These are phyloP conservation scores for Schizothorax lantsangensis DNA, from an alignment of 2,797 vertebrate genomes.

Conservation along the genomic window DNA sequence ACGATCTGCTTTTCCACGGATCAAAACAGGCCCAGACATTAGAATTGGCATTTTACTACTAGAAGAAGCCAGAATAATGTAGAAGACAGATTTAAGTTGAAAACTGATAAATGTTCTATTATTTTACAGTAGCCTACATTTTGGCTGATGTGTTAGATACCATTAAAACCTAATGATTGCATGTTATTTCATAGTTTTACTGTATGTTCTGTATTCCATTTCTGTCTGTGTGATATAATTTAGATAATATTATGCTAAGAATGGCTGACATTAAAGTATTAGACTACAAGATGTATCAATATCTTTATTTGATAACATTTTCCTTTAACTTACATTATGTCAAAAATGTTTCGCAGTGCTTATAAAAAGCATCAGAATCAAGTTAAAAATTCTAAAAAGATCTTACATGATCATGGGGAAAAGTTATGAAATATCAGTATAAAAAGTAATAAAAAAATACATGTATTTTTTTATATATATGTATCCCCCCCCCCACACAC, in stretches of 20 bases:
- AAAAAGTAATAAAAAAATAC: background rate
- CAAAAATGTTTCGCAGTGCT: background rate
- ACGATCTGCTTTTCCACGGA: conserved; percentile 36
- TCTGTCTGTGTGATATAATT: background rate
- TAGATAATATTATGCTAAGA: background rate
- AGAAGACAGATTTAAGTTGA: background rate
- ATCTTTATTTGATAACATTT: background rate
- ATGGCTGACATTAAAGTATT: background rate
- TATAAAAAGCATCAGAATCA: background rate
- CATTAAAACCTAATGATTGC: background rate
- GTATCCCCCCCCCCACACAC: no score
- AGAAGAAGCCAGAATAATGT: background rate
- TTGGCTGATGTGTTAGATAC: background rate
- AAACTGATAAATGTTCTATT: background rate
- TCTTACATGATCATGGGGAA: background rate
- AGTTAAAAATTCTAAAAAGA: background rate
- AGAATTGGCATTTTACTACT: background rate
- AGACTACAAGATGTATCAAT: background rate
- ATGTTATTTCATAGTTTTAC: background rate
- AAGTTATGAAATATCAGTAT: background rate
- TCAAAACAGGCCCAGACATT: conserved; percentile 6
- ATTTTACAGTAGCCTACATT: background rate
- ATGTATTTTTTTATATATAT: background rate
- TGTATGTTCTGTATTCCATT: background rate
- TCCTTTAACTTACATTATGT: background rate